These are phyloP conservation scores for Proisotoma minuta DNA, from an alignment of 2,888 invertebrate species.

Conservation along the genomic window DNA sequence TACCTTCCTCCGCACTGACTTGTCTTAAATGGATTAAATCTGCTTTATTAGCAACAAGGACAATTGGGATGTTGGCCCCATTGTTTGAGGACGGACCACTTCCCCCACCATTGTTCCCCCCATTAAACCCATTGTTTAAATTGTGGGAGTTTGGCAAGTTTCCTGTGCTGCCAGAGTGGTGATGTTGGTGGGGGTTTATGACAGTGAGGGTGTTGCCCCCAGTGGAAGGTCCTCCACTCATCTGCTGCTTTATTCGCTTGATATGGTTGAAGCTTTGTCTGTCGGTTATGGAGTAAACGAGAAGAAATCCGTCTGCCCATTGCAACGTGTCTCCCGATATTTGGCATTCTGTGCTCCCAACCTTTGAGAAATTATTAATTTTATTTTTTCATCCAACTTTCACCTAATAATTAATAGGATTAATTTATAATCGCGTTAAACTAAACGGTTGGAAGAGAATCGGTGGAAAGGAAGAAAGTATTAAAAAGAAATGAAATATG, in stretches of 20 bases:
- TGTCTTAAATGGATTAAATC: conserved; percentile 86
- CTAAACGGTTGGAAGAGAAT: no score
- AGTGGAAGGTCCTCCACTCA: conserved; percentile 52
- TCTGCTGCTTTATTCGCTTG: conserved; percentile 63
- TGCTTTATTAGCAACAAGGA: conserved; percentile 84
- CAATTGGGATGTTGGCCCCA: conserved; percentile 57
- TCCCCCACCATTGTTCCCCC: background rate
- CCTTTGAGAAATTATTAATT: no score
- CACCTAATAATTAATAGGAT: no score
- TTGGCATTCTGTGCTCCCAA: no score
- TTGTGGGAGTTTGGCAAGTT: conserved; percentile 14
- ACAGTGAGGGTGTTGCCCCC: conserved; percentile 21
- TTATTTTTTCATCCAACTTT: no score
- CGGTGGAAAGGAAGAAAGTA: no score
- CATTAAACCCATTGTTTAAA: no score
- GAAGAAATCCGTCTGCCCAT: conserved; percentile 84
- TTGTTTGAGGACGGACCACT: background rate
- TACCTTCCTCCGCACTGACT: conserved; percentile 79
- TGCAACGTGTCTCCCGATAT: conserved; percentile 70
- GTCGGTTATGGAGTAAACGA: conserved; percentile 88
- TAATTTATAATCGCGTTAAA: no score
- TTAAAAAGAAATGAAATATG: no score
- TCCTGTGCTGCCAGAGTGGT: conserved; percentile 15
- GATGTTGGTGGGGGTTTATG: conserved; percentile 19
- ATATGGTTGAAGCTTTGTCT: conserved; percentile 77